Conservation (phyloP, 1,140 invertebrate species). For the Rhizoglyphus robini region DNA sequence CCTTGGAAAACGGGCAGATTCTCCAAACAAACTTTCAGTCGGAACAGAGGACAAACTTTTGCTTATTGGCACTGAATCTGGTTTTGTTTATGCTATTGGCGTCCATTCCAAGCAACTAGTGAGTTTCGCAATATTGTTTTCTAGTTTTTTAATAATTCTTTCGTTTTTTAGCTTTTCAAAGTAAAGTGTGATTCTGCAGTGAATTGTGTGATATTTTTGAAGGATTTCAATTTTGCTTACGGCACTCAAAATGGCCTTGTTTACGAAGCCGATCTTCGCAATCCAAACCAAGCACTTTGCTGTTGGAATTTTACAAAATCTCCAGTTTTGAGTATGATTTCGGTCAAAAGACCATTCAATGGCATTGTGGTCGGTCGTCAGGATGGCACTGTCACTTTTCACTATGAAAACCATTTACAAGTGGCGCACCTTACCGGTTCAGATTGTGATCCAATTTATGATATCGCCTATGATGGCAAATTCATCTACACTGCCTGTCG, state of each 20-base stretch:
- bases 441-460: conserved; percentile 50
- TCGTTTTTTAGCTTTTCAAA: conserved; percentile 31
- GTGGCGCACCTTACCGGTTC: conserved; percentile 47
- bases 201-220: conserved; percentile 35
- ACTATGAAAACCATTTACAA: conserved; percentile 34
- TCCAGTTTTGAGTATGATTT: not conserved
- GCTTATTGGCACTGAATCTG: conserved; percentile 48
- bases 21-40: conserved; percentile 43
- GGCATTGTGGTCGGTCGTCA: not conserved
- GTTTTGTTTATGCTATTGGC: conserved; percentile 41
- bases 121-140: conserved; percentile 17
- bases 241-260: conserved; percentile 37
- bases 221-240: conserved; percentile 30
- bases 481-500: conserved; percentile 44
- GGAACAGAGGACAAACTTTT: conserved; percentile 49
- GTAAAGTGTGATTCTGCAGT: conserved; percentile 36
- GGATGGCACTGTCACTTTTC: conserved; percentile 45
- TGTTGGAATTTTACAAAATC: not conserved
- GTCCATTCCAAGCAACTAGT: conserved; percentile 42
- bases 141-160: conserved; percentile 11
- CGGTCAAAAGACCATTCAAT: not conserved
- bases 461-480: conserved; percentile 39
- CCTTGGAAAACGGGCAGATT: conserved; percentile 1
- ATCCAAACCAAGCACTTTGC: conserved; percentile 22
- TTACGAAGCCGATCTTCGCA: conserved; percentile 32